Percentiles rank a stretch among this genome's conserved stretches.
Evolutionary conservation across 2,888 invertebrate species (phyloP).

Genomic region (Caenorhabditis macrosperma): DNA sequence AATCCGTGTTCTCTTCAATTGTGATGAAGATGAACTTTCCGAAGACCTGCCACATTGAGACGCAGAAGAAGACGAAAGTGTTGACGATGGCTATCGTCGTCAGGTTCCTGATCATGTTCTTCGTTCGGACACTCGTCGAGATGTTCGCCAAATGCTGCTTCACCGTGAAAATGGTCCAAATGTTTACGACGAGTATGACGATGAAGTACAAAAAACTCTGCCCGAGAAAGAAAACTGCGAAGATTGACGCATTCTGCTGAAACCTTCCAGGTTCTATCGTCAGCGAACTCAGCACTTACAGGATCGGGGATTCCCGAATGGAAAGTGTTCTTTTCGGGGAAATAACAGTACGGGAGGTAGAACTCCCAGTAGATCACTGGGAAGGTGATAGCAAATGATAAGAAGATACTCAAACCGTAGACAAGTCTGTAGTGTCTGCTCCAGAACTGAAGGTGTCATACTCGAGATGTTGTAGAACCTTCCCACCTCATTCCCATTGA

Average conservation of each 20-base stretch:
- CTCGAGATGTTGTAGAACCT: neutral
- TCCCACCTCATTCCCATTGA: neutral
- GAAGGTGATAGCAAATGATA: neutral
- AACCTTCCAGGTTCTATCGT: too few species aligned
- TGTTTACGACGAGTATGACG: neutral
- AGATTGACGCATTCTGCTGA: neutral
- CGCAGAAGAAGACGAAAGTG: neutral
- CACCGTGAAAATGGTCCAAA: neutral
- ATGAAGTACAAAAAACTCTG: neutral
- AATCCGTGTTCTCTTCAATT: neutral
- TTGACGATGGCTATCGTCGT: slow-evolving; percentile 4
- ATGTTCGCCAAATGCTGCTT: neutral
- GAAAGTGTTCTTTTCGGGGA: neutral
- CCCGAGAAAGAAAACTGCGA: neutral
- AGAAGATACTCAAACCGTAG: neutral
- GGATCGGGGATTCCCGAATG: neutral
- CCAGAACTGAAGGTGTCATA: slow-evolving; percentile 1
- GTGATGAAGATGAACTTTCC: neutral
- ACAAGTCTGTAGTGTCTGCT: neutral
- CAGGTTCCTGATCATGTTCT: slow-evolving; percentile 1
- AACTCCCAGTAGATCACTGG: neutral
- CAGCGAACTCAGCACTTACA: neutral
- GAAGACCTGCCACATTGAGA: neutral
- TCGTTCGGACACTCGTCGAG: neutral
- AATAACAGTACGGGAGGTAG: neutral